Conservation (phyloP, 2,888 invertebrate genomes). For the Colostygia pectinataria region DNA sequence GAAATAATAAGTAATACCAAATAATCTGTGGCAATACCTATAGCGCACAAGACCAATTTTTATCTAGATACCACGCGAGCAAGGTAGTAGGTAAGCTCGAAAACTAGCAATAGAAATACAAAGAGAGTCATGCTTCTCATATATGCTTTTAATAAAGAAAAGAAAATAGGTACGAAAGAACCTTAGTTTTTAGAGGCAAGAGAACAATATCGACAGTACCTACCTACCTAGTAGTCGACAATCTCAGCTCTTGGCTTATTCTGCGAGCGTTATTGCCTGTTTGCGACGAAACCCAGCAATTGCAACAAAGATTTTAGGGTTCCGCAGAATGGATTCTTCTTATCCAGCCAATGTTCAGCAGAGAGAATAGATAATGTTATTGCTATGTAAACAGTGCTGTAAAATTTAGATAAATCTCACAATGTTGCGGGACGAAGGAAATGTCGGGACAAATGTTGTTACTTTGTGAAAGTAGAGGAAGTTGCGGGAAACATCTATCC, state of each 20-base stretch:
- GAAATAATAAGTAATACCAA: too few relatives aligned
- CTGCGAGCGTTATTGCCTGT: slow-evolving; percentile 58
- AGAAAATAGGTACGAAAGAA: slow-evolving; percentile 39
- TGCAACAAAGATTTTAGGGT: slow-evolving; percentile 61
- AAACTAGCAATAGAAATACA: not conserved
- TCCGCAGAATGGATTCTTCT: slow-evolving; percentile 58
- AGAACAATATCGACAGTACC: slow-evolving; percentile 49
- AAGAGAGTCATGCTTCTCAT: slow-evolving; percentile 2
- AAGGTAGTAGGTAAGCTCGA: too few relatives aligned
- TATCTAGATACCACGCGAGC: not conserved
- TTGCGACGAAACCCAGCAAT: slow-evolving; percentile 59
- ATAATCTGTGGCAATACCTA: too few relatives aligned
- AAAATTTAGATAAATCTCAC: slow-evolving; percentile 52
- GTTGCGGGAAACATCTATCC: slow-evolving; percentile 25
- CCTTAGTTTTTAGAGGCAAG: slow-evolving; percentile 36
- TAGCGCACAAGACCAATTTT: too few relatives aligned
- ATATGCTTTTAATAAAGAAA: slow-evolving; percentile 32
- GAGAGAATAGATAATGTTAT: slow-evolving; percentile 54
- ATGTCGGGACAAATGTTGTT: slow-evolving; percentile 32
- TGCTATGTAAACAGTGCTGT: slow-evolving; percentile 52
- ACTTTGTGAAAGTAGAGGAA: slow-evolving; percentile 22
- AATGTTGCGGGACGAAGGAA: slow-evolving; percentile 43
- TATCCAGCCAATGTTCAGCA: slow-evolving; percentile 53
- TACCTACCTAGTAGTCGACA: slow-evolving; percentile 36
- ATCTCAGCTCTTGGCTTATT: slow-evolving; percentile 54